Conservation (phyloP, 2,797 vertebrate genomes). For the Micromesistius poutassou region DNA sequence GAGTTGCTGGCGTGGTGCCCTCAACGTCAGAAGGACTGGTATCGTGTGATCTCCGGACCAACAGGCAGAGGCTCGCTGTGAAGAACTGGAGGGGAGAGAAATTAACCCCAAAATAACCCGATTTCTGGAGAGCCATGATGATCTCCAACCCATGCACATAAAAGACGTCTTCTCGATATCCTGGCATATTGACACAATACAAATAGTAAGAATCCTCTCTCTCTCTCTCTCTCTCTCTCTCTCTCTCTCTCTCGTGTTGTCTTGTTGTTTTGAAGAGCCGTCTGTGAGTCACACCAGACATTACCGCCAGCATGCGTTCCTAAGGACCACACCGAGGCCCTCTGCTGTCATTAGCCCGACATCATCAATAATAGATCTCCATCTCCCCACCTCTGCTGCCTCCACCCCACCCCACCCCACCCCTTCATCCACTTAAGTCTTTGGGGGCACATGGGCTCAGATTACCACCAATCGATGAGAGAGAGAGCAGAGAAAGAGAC, state of each 20-base stretch:
- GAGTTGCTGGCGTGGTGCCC: not conserved
- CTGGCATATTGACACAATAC: not conserved
- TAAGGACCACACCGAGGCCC: slow-evolving; percentile 59
- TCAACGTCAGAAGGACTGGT: not conserved
- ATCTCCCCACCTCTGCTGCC: slow-evolving; percentile 61
- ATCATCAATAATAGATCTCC: slow-evolving; percentile 81
- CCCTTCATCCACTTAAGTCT: slow-evolving; percentile 71
- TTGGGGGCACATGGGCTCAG: slow-evolving; percentile 57
- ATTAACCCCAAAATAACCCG: not conserved
- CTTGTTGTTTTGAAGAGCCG: not conserved
- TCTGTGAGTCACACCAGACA: slow-evolving; percentile 48
- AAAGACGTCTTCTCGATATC: not conserved
- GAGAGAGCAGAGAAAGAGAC: not conserved
- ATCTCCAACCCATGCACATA: not conserved
- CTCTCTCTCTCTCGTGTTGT: too few relatives aligned
- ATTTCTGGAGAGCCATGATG: not conserved
- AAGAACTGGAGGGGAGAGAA: not conserved
- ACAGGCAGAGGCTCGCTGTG: not conserved
- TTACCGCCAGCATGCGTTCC: slow-evolving; percentile 48
- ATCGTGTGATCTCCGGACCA: not conserved
- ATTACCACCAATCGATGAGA: slow-evolving; percentile 72
- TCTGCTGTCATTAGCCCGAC: slow-evolving; percentile 72
- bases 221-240: too few relatives aligned
- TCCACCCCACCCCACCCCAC: slow-evolving; percentile 40
- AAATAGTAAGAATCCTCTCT: not conserved